A percentile compares a stretch with the other conserved stretches of the same genome.
These are phyloP conservation scores for Calcarius ornatus DNA, from an alignment of 2,113 vertebrate genomes.

Conservation along the genomic window DNA sequence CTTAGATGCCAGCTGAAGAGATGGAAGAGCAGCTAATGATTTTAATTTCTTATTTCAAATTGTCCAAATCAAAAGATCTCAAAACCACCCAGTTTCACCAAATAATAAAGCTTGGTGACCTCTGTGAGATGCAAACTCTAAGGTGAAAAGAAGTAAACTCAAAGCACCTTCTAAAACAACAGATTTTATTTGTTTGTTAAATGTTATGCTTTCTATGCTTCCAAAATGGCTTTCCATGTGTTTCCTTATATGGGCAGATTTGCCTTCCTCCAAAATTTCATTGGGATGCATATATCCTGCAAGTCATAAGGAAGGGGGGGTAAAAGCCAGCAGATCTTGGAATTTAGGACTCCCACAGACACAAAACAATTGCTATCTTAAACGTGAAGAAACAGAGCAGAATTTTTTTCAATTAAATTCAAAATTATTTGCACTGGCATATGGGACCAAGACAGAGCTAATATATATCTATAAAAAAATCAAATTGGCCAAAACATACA, in stretches of 20 bases:
- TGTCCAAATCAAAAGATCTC: background rate
- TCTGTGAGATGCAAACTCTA: background rate
- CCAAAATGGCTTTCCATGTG: background rate
- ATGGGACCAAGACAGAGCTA: background rate
- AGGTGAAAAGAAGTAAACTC: background rate
- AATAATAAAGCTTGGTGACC: background rate
- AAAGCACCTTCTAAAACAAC: background rate
- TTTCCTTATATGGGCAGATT: background rate
- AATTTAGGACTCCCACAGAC: background rate
- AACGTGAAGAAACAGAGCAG: slow-evolving; percentile 17
- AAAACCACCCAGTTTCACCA: background rate
- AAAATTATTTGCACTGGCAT: slow-evolving; percentile 5
- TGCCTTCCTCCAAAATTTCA: background rate
- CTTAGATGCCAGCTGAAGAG: background rate
- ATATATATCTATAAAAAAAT: background rate
- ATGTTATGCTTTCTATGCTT: background rate
- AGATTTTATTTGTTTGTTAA: background rate
- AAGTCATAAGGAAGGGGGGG: background rate
- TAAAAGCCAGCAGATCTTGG: background rate
- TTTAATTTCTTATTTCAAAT: background rate
- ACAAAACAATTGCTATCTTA: background rate
- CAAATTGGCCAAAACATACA: background rate
- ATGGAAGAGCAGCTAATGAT: background rate
- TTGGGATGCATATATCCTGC: background rate
- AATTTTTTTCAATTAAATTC: background rate